Evolutionary conservation across 2,113 vertebrate genomes (phyloP).

Genomic region (Pyrgilauda ruficollis): DNA sequence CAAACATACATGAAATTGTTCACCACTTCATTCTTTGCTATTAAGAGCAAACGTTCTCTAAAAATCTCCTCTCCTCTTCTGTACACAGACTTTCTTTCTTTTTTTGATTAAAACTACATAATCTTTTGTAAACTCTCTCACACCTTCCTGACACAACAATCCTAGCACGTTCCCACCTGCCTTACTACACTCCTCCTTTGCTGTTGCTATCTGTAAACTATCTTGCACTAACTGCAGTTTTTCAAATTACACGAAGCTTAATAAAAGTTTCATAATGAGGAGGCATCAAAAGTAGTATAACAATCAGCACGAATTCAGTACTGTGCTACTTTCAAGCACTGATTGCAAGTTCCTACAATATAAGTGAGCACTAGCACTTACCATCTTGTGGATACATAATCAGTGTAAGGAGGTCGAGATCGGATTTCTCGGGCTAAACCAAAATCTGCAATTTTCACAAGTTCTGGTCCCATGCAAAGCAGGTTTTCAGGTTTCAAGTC

Average conservation of each 20-base stretch:
- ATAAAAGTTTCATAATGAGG: background rate
- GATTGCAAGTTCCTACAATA: background rate
- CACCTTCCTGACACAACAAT: background rate
- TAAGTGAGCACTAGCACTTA: background rate
- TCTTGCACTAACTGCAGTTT: background rate
- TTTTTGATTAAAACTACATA: background rate
- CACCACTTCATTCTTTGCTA: background rate
- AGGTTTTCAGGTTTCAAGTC: conserved; percentile 86
- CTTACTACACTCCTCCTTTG: background rate
- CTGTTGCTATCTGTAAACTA: background rate
- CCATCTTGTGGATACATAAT: conserved; percentile 85
- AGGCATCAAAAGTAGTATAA: background rate
- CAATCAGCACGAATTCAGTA: background rate
- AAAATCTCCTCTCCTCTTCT: background rate
- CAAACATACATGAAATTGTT: background rate
- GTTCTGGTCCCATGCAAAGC: conserved; percentile 85
- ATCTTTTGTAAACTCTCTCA: background rate
- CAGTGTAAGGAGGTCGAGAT: conserved; percentile 81
- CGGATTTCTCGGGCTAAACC: conserved; percentile 83
- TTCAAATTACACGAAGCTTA: background rate
- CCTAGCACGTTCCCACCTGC: background rate
- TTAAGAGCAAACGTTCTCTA: background rate
- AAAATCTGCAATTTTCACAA: conserved; percentile 85
- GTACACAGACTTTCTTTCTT: background rate
- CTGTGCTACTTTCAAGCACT: background rate